Evolutionary conservation across 2,888 invertebrate genomes (phyloP), one percentile per base, ranked within the genome.

Genomic region (Nyleta sp.): DNA sequence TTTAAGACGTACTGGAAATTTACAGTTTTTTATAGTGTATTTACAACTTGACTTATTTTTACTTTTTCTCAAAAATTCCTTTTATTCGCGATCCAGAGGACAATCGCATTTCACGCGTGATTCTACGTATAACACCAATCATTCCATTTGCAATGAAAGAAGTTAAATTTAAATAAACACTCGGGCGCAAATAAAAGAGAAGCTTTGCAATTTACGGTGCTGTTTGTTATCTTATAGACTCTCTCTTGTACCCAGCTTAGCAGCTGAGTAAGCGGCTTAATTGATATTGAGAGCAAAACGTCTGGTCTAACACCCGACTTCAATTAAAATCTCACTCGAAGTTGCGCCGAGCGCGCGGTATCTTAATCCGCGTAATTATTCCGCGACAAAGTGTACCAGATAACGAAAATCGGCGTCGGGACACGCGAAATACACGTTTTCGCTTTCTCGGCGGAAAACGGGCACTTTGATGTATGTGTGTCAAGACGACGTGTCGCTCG

Each of bases 401-500:
- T 59, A 52, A 42, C 40, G 57, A 67, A 59, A 67, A 52, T 57
- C 1, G n/a, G 7, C 22, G n/a, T 6, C 17, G 28, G 46, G 2
- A 52, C 15, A 31, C 18, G 1, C 35, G 67, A n/a, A n/a, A n/a
- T n/a, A n/a, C n/a, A 59, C 35, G 76, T 81, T 83, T 81, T 84
- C 82, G 82, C 82, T 85, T 83, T 85, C 81, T 78, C 81, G 60
- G 20, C 17, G 28, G 59, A 76, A 75, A 77, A 52, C 64, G 73
- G 53, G 67, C 70, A 57, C 53, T 46, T 53, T 62, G 46, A 75
- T 44, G 74, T 79, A 85, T 82, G 68, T 80, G 72, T 84, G 81
- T 70, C 75, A 80, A 38, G 28, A 64, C 22, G 59, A 75, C 74
- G 60, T 64, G 77, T 46, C 76, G n/a, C n/a, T n/a, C 64, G 18